Conservation (phyloP, 2,113 vertebrate genomes). For the Nerophis ophidion region DNA sequence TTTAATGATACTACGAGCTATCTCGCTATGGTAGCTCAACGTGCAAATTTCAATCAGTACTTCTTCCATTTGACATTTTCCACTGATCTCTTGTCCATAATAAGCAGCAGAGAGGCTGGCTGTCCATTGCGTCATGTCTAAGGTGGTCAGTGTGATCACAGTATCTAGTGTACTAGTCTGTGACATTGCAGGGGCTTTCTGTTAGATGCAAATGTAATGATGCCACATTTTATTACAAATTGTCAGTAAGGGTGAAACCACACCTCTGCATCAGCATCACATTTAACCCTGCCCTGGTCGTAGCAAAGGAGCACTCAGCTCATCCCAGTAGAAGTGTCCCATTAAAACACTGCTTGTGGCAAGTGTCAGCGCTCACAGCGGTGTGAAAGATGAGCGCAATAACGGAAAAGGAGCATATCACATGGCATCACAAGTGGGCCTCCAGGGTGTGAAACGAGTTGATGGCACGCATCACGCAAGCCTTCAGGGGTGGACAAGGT, state of each 20-base stretch:
- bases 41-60: no score
- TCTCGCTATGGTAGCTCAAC: no score
- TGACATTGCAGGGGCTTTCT: neutral
- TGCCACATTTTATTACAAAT: neutral
- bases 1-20: no score
- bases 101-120: neutral
- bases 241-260: neutral
- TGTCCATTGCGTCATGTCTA: neutral
- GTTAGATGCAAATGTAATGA: slow-evolving; percentile 3
- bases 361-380: slow-evolving; percentile 43
- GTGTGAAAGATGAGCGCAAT: slow-evolving; percentile 62
- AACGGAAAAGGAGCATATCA: slow-evolving; percentile 39
- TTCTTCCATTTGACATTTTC: neutral
- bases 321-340: slow-evolving; percentile 27
- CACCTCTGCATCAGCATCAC: neutral
- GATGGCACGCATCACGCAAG: neutral
- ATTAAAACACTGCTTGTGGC: slow-evolving; percentile 61
- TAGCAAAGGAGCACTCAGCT: slow-evolving; percentile 31
- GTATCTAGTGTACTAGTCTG: neutral
- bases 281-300: slow-evolving; percentile 26
- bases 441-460: slow-evolving; percentile 19
- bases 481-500: slow-evolving; percentile 9
- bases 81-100: neutral
- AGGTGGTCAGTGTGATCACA: neutral
- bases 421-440: slow-evolving; percentile 20